Base-by-base conservation (phyloP, 1,140 invertebrate species). In the Drosophila sulfurigaster region DNA sequence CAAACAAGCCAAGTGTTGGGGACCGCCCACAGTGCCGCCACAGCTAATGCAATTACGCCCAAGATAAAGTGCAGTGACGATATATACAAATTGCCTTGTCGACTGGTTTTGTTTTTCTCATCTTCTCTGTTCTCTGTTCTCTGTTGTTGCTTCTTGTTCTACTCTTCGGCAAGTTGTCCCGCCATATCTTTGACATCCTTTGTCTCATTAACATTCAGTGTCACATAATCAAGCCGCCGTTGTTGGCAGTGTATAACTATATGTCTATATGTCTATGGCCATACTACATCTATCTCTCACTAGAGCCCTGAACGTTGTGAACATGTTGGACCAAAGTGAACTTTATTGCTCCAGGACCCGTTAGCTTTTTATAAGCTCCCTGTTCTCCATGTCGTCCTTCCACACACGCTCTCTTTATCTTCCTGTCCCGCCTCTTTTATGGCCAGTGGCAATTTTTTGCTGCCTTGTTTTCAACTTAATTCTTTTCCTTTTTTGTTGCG, bases 161-260 rank as follows among this genome's bases (percentile, higher is more conserved):
- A 25, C 20, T 25, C 20, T 28, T 11, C 11, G n/a, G 3, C 41
- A n/a, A 2, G 8, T 8, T 28, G 20, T 10, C 13, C 13, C 13
- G 28, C 46, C 20, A 38, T 56, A 58, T 58, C 75, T 69, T 71
- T 79, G 70, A 79, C 76, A 60, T 82, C 73, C 75, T 76, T 76
- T 82, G 71, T 76, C 68, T 79, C 63, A 83, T 83, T 83, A 83
- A 68, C 77, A 83, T 82, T 82, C 68, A 45, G 70, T 49, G 79
- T 32, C 68, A 63, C 74, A 68, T 60, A 77, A 80, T 75, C 72
- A 72, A 66, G 49, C 35, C 32, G 10, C 63, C 48, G 58, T 41
- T 49, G 66, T 43, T 30, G 46, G 16, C 13, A 11, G 16, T 5
- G 51, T 15, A 13, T 66, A 30, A 25, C 20, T 46, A 4, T 4